Evolutionary conservation across 2,113 vertebrate species (phyloP).

Genomic region (Lagopus muta): DNA sequence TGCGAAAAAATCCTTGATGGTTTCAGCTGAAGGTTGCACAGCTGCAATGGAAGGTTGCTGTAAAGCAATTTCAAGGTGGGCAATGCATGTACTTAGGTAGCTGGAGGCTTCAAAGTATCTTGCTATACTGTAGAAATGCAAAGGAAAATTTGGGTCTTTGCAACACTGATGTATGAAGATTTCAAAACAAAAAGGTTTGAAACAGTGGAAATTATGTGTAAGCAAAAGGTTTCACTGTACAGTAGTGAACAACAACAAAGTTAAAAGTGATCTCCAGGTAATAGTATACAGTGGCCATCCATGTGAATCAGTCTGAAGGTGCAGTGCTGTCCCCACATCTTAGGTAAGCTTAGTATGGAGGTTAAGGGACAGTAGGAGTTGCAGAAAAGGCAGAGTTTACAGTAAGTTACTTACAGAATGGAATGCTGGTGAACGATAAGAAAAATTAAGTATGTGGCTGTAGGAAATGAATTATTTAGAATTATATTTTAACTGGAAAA

Average conservation of each 20-base stretch:
- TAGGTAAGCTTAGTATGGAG: fast-evolving
- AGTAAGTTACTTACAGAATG: not conserved
- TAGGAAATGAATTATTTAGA: not conserved
- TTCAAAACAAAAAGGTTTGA: fast-evolving
- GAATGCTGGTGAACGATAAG: not conserved
- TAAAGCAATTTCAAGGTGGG: not conserved
- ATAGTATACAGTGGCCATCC: not conserved
- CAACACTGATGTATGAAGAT: not conserved
- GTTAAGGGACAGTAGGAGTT: not conserved
- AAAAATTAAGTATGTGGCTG: not conserved
- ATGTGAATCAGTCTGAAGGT: not conserved
- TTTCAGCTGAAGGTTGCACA: not conserved
- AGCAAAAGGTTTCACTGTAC: not conserved
- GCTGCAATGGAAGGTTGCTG: not conserved
- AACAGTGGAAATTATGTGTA: not conserved
- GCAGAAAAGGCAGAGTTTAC: not conserved
- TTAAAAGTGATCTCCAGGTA: not conserved
- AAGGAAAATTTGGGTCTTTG: not conserved
- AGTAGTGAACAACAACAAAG: not conserved
- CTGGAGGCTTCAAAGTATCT: not conserved
- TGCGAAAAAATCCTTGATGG: not conserved
- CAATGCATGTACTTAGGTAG: not conserved
- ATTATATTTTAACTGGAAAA: not conserved
- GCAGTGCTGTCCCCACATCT: fast-evolving
- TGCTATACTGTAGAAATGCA: not conserved